Conservation (phyloP, 2,888 invertebrate species). For the Oxystoma pomonae region DNA sequence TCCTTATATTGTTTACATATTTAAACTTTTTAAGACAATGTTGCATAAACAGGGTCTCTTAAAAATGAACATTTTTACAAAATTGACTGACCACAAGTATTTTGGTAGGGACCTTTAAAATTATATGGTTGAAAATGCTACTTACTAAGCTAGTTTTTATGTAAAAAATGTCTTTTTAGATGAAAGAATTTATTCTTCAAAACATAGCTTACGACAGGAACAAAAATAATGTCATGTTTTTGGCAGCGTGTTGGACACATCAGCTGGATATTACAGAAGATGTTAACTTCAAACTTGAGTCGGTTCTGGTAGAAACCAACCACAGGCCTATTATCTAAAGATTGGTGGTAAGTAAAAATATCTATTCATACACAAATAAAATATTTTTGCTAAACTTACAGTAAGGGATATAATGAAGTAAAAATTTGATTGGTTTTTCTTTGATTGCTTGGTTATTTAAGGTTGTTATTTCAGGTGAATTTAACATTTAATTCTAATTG, state of each 20-base stretch:
- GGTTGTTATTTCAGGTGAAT: too few relatives aligned
- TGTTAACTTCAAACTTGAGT: constrained; percentile 40
- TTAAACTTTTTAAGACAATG: too few relatives aligned
- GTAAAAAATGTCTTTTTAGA: constrained; percentile 28
- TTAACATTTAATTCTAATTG: too few relatives aligned
- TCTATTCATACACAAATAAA: not conserved
- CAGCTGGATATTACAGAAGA: constrained; percentile 44
- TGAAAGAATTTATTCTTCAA: constrained; percentile 43
- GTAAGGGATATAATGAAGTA: not conserved
- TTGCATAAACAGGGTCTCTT: too few relatives aligned
- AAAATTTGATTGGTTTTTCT: not conserved
- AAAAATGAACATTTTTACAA: too few relatives aligned
- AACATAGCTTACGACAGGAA: constrained; percentile 47
- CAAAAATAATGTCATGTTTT: constrained; percentile 47
- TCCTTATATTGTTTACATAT: too few relatives aligned
- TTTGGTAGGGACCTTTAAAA: too few relatives aligned
- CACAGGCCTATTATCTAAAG: constrained; percentile 36
- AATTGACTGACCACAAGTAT: too few relatives aligned
- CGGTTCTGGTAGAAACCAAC: constrained; percentile 44
- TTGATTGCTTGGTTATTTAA: too few relatives aligned
- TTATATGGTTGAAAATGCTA: not conserved
- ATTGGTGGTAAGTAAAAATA: not conserved
- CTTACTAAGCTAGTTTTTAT: not conserved
- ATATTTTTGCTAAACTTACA: not conserved
- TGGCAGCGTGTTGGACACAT: constrained; percentile 49